Evolutionary conservation across 1,140 invertebrate genomes (phyloP), one percentile per base, ranked within the genome.

Genomic region (Cydia fagiglandana): DNA sequence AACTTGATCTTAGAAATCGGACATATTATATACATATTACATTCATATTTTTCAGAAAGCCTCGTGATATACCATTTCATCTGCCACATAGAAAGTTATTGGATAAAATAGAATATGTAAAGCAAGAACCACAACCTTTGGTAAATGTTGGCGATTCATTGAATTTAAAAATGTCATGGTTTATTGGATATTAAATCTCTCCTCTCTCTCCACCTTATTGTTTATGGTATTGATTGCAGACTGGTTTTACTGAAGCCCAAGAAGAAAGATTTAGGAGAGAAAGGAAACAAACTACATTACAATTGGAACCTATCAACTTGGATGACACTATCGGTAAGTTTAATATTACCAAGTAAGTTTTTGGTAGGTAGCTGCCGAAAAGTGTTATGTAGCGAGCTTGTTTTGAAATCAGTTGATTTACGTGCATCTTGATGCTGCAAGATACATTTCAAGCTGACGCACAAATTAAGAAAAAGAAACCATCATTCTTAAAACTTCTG

Each of bases 21-120:
- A 24, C 24, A 2, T 0, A 2, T 24, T 24, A 24, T 38, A 38
- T 6, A 38, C 13, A 13, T 15, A 3, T 1, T 2, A 4, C 45
- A 74, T 64, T 73, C 7, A 70, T 70, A 61, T 77, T 76, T 93
- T 93, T 73, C 80, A 94, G 94, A 76, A 90, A 89, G 76, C 77
- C 87, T 5, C 81, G 88, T 73, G 92, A 93, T 56, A 91, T 95
- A 50, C 92, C 94, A 2, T 94, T 94, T 81, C 94, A 94, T 80
- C 83, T 94, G 75, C 94, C 94, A 0, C 94, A 95, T 77, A 94
- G 92, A 64, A 94, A 94, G 78, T 81, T 95, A 20, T 80, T 95
- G 38, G 93, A 94, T 68, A 94, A 93, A 84, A 94, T 94, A 76
- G 94, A 94, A 76, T 88, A 87, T 75, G 93, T 94, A 24, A 89